phyloP scores from a whole-genome alignment of 2,797 vertebrate genomes.

The Schizopygopsis malacanthus region DNA sequence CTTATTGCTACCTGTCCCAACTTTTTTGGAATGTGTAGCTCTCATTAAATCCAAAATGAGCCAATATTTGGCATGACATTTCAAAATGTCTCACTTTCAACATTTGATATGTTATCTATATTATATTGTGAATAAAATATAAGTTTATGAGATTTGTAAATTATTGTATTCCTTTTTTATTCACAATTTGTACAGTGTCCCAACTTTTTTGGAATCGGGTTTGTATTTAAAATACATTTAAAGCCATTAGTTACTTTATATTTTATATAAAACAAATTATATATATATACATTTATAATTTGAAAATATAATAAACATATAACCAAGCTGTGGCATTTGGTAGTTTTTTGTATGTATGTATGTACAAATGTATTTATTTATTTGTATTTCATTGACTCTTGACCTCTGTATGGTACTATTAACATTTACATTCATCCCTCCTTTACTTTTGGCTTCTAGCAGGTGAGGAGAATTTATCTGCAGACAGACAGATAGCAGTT shows the following conservation, averaged over 20 bases:
- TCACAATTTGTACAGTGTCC: too few species aligned
- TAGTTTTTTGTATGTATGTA: neutral
- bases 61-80: too few species aligned
- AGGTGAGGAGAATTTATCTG: neutral
- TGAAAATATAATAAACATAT: neutral
- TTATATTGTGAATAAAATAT: too few species aligned
- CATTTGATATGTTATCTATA: too few species aligned
- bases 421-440: neutral
- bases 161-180: too few species aligned
- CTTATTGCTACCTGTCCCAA: too few species aligned
- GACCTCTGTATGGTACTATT: neutral
- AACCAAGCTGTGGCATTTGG: neutral
- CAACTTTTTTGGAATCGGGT: too few species aligned
- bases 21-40: too few species aligned
- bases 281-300: too few species aligned
- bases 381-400: neutral
- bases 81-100: too few species aligned
- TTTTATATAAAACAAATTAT: neutral
- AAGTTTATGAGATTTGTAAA: too few species aligned
- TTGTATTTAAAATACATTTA: neutral
- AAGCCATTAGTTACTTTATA: neutral
- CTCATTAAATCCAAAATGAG: too few species aligned
- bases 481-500: neutral
- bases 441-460: neutral
- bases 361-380: neutral